Evolutionary conservation across 2,113 vertebrate genomes (phyloP), one percentile per base, ranked within the genome.

Genomic region (Coryphaenoides rupestris): DNA sequence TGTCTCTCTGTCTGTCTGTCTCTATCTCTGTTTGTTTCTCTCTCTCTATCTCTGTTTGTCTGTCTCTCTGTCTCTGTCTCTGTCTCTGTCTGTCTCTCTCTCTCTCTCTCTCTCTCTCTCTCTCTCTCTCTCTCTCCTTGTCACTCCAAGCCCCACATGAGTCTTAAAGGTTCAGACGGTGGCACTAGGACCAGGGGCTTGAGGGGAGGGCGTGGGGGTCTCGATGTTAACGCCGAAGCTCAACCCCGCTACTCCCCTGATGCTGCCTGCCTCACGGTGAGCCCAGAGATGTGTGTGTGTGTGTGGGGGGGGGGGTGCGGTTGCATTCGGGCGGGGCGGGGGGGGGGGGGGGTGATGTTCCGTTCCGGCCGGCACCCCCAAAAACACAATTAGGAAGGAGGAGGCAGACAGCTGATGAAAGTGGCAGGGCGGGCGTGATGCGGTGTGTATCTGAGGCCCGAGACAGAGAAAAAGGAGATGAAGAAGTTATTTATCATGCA

Each of bases 351-450:
- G 5, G 17, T 3, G 47, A 3, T 49, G 2, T 16, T 62, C 77
- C 70, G 73, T 81, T 81, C 76, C 60, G 77, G 71, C 69, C 75
- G 60, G 58, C 5, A 53, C 28, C 69, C 68, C n/a, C n/a, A n/a
- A 71, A 77, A 78, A 68, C 59, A 56, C 78, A 89, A 87, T 87
- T 84, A 86, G 53, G 5, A 86, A 49, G 5, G 23, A 59, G 47
- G 40, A 33, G 54, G 80, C 69, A 69, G 80, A 76, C 61, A 22
- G 66, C 56, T 84, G 80, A 84, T 78, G 80, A 77, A 78, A 74
- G 66, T 58, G 76, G 73, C 67, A 70, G 78, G 73, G 84, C 28
- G 28, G 26, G 28, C 28, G 28, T 33, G 28, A 33, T 33, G 28
- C 28, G 28, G 28, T 33, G 28, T 33, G 28, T 33, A 33, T 33